A percentile compares a stretch with the other conserved stretches of the same genome.
These are phyloP conservation scores for Megalops cyprinoides DNA, from an alignment of 2,797 vertebrate genomes.

Conservation along the genomic window DNA sequence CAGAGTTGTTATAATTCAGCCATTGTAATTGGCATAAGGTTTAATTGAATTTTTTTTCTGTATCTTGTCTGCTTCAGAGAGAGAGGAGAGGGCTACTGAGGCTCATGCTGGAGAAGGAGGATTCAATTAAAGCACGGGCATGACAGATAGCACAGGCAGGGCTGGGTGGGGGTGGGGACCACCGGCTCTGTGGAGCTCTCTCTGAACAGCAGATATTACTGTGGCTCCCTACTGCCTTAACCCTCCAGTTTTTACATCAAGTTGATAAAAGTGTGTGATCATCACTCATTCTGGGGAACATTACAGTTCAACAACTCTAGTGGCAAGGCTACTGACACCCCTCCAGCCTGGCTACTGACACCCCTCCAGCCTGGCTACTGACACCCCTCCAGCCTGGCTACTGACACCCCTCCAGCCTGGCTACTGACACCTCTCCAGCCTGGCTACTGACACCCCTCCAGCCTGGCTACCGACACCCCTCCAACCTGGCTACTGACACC, in stretches of 20 bases:
- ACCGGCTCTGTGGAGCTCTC: neutral
- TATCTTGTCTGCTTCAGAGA: neutral
- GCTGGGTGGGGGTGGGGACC: neutral
- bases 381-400: neutral
- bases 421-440: too few relatives aligned
- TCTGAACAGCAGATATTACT: neutral
- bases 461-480: neutral
- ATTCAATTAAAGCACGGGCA: neutral
- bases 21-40: neutral
- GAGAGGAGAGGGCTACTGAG: neutral
- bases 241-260: neutral
- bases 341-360: neutral
- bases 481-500: neutral
- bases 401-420: neutral
- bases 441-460: neutral
- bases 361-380: neutral
- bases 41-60: neutral
- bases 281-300: neutral
- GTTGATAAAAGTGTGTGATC: neutral
- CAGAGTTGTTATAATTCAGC: too few relatives aligned
- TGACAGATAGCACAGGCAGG: neutral
- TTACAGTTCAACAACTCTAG: neutral
- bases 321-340: neutral
- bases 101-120: neutral
- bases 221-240: neutral